Evolutionary conservation across 2,797 vertebrate species (phyloP), one percentile per base, ranked within the genome.

Genomic region (Leucoraja ocellata): DNA sequence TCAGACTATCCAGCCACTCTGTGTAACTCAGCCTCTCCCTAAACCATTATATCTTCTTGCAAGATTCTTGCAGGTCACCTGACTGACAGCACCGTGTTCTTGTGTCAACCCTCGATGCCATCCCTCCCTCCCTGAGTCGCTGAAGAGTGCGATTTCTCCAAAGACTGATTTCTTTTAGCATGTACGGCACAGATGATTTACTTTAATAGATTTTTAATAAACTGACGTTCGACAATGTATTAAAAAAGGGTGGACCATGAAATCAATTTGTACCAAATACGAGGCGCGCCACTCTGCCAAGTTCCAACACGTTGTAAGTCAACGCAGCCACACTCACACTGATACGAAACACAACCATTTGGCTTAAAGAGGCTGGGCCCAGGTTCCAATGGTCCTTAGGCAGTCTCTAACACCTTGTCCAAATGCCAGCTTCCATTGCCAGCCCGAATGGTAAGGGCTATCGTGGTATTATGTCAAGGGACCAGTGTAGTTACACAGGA

Each of bases 121-220:
- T 9, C 16, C n/a, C 28, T 2, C 14, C n/a, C 13, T 36, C 84
- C 84, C 84, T 36, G 21, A 21, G 63, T 8, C 28, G 61, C 18
- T 36, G 0, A 32, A 21, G n/a, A 68, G n/a, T 63, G 5, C 5
- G 11, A 68, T 88, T 88, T 88, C 61, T 63, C 80, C 21, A 61
- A 18, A 88, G 84, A 68, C 84, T 10, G n/a, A 36, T n/a, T 68
- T 21, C 14, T 63, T 68, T 32, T 23, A 36, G 63, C 61, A 65
- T 88, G n/a, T 18, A 36, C 21, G n/a, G 84, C 84, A 88, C 84
- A 88, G 84, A 68, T 18, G 14, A 68, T 65, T 88, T 88, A 88
- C 32, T 68, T 88, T 88, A 88, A 88, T 88, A 18, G 36, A 65
- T 88, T 68, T 65, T 88, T 88, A 88, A 88, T 88, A 88, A 88